Conservation (phyloP, 2,113 vertebrate genomes). For the Microcebus tavaratra region DNA sequence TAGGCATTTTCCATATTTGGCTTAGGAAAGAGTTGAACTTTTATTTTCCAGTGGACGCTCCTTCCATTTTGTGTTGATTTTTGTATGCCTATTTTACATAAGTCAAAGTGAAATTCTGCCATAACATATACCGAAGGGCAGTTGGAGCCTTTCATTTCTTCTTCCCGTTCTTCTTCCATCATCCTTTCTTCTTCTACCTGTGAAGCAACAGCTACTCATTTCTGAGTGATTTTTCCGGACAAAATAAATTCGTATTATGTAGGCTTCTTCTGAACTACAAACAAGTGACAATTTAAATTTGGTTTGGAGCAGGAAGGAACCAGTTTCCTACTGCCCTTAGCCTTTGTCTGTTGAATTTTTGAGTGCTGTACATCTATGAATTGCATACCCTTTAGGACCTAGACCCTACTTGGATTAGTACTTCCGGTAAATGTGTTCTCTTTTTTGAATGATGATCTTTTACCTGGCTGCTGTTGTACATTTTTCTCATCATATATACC, state of each 20-base stretch:
- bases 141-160: background rate
- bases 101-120: background rate
- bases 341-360: background rate
- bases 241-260: background rate
- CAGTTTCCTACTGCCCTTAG: background rate
- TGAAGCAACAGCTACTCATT: background rate
- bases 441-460: background rate
- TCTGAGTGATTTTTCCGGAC: background rate
- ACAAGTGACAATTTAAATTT: background rate
- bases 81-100: background rate
- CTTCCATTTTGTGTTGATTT: background rate
- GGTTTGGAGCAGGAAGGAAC: background rate
- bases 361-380: background rate
- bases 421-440: background rate
- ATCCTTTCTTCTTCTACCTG: background rate
- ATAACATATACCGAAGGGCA: background rate
- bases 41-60: background rate
- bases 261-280: background rate
- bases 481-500: background rate
- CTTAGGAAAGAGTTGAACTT: background rate
- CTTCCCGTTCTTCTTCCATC: background rate
- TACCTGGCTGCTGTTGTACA: background rate
- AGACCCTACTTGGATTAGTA: background rate
- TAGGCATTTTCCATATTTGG: background rate
- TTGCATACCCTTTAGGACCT: background rate